Evolutionary conservation across 1,140 invertebrate genomes (phyloP), one percentile per base, ranked within the genome.

Genomic region (Bombus affinis): DNA sequence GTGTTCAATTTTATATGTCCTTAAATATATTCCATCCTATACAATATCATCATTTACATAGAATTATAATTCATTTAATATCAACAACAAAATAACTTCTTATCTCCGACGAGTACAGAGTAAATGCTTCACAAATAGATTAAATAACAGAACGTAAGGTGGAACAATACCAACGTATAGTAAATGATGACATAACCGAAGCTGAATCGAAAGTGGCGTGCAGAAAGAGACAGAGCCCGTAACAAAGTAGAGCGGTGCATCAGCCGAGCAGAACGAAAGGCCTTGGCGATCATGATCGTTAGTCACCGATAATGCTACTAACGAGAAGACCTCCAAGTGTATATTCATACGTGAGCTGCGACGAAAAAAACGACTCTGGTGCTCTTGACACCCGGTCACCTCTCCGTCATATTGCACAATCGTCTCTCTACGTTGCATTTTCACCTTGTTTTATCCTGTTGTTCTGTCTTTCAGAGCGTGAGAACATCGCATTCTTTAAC

Each of bases 241-340:
- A 37, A 71, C 70, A 25, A n/a, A 62, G 59, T n/a, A n/a, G 25
- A 39, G 32, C 37, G 12, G 12, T 42, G 70, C 70, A 71, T 42
- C 37, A 42, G 70, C 37, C 37, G 37, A 42, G 39, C 70, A 71
- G 70, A 71, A 71, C 71, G 73, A 62, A 71, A 85, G 86, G 73
- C 92, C 92, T 92, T 92, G 90, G 85, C 10, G 81, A 42, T 87
- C 90, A 77, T 77, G 86, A 80, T 85, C 84, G 85, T 92, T 90
- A 90, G 90, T 89, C 91, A 91, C 65, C 91, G 91, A 91, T 92
- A 92, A 91, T 92, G 88, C 89, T 85, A 86, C 87, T 93, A 92
- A 91, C 88, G 89, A 90, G 91, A 86, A 90, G 91, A 86, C 86
- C 82, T 91, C 89, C 85, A 83, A 86, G 70, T 71, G 39, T 71